Evolutionary conservation across 2,797 vertebrate species (phyloP).

Genomic region (Florisuga fusca): DNA sequence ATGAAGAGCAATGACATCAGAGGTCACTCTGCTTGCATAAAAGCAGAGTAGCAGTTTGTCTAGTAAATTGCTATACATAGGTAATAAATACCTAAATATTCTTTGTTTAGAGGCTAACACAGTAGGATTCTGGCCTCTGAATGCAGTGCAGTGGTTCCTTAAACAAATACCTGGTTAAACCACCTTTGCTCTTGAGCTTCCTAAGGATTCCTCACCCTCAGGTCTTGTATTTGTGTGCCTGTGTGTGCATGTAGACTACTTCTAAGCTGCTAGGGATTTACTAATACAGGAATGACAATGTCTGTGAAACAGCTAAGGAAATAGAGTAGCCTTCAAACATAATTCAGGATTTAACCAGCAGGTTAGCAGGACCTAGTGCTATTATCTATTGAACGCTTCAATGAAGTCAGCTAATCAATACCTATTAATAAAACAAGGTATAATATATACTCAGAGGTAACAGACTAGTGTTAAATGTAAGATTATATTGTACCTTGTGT

Average conservation of each 20-base stretch:
- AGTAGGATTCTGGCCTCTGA: not conserved
- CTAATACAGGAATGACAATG: not conserved
- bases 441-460: not conserved
- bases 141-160: not conserved
- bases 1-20: not conserved
- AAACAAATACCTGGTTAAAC: not conserved
- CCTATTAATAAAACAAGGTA: not conserved
- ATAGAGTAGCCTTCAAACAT: not conserved
- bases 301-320: not conserved
- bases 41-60: not conserved
- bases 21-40: not conserved
- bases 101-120: not conserved
- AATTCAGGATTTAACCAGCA: not conserved
- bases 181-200: not conserved
- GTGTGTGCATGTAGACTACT: not conserved
- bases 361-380: not conserved
- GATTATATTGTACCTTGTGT: not conserved
- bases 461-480: not conserved
- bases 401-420: not conserved
- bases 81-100: not conserved
- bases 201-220: slow-evolving; percentile 11
- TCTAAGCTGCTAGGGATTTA: not conserved
- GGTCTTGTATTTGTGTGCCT: slow-evolving; percentile 10
- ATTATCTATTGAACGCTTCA: not conserved
- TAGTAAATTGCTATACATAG: not conserved